Base-by-base conservation (phyloP, 2,797 vertebrate species). In the Typhlichthys eigenmanni region DNA sequence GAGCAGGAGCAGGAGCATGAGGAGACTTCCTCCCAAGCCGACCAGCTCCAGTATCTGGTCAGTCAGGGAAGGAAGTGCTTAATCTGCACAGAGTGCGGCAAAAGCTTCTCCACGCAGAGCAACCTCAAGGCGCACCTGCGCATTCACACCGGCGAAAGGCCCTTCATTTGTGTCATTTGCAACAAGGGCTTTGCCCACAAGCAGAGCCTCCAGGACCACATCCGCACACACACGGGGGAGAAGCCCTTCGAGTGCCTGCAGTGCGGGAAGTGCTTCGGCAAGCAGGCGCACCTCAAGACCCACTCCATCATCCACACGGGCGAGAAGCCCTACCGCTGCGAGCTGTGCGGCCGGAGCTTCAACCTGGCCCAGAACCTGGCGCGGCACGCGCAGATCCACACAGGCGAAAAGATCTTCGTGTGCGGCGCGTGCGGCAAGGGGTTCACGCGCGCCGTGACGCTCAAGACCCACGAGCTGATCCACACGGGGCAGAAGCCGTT, bases 401-500 rank as follows among this genome's bases (percentile, higher is more conserved):
- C 79, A 0, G 87, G 88, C 0, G 63, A 80, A 60, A 92, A 91
- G 69, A 61, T 87, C 3, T 93, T 89, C 0, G 68, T 76, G 0
- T 93, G 92, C 62, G 24, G 54, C 0, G 53, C 81, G 0, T 93
- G 92, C 1, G 88, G 89, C 0, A 91, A 91, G 55, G 89, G 91
- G 58, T 93, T 93, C 86, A 92, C 91, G 0, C 88, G 91, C 0
- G 79, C 90, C 1, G 79, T 91, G 17, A 88, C 91, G 0, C 89
- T 93, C 0, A 85, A 84, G 47, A 87, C 86, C 0, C 92, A 93
- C 65, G 66, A 86, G 66, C 85, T 92, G 10, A 91, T 93, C 72
- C 92, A 93, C 88, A 87, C 76, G 0, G 91, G 91, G 0, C 87
- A 90, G 82, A 92, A 90, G 24, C 91, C 92, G 0, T 85, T 91